These are phyloP conservation scores for Archivesica marissinica DNA, from an alignment of 1,140 invertebrate genomes.

Conservation along the genomic window DNA sequence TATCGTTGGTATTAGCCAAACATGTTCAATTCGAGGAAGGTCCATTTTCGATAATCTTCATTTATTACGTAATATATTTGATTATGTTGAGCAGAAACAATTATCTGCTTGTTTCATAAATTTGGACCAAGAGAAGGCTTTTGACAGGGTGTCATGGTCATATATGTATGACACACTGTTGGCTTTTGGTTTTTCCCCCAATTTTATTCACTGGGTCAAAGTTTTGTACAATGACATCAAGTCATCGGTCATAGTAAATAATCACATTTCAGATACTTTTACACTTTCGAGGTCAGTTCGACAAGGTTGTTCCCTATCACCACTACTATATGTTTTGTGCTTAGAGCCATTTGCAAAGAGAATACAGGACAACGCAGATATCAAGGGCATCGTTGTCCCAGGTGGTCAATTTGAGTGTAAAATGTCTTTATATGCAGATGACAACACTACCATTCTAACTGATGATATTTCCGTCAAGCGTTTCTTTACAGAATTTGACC, in stretches of 20 bases:
- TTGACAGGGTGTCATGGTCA: constrained; percentile 66
- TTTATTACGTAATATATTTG: constrained; percentile 64
- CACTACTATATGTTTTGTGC: too few relatives aligned
- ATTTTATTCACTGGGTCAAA: constrained; percentile 68
- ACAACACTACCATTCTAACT: too few relatives aligned
- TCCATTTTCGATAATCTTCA: constrained; percentile 70
- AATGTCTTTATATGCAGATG: too few relatives aligned
- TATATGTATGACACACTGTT: constrained; percentile 64
- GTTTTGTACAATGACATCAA: constrained; percentile 64
- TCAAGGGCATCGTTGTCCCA: too few relatives aligned
- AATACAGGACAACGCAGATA: too few relatives aligned
- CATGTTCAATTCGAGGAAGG: constrained; percentile 47
- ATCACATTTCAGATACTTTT: constrained; percentile 72
- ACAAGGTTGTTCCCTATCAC: constrained; percentile 84
- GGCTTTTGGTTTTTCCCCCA: constrained; percentile 60
- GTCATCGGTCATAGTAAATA: constrained; percentile 67
- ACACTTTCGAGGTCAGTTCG: constrained; percentile 76
- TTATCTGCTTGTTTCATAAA: constrained; percentile 54
- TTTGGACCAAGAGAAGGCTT: constrained; percentile 71
- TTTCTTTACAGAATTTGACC: too few relatives aligned
- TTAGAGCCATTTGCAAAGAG: too few relatives aligned
- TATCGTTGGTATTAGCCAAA: constrained; percentile 63
- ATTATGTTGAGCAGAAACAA: constrained; percentile 68
- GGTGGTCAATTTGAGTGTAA: too few relatives aligned
- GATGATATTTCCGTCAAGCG: too few relatives aligned